Conservation (phyloP, 2,113 vertebrate species). For the Geococcyx californianus region DNA sequence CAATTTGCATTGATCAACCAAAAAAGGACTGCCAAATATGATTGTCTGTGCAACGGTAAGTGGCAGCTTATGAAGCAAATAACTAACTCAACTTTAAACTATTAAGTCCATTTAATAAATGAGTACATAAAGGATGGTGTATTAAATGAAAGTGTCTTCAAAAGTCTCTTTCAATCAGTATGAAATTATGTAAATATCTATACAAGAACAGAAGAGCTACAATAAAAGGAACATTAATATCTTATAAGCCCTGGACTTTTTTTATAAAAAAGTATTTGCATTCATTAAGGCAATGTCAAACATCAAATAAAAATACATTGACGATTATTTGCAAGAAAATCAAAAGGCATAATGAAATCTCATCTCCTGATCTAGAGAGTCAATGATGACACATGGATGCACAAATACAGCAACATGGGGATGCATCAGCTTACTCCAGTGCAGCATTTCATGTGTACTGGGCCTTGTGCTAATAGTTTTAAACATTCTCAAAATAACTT, state of each 20-base stretch:
- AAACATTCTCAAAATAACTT: not conserved
- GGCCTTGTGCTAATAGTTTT: not conserved
- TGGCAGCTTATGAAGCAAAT: slow-evolving; percentile 10
- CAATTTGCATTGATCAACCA: not conserved
- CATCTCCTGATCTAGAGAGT: not conserved
- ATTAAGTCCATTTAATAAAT: not conserved
- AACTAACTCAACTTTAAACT: not conserved
- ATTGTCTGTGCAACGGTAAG: not conserved
- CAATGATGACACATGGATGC: not conserved
- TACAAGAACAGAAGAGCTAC: not conserved
- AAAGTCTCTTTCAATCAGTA: not conserved
- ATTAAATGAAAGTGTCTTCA: not conserved
- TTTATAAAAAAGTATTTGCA: not conserved
- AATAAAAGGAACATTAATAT: not conserved
- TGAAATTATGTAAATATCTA: not conserved
- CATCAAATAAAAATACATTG: not conserved
- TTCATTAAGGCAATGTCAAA: not conserved
- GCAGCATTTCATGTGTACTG: not conserved
- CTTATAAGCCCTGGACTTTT: not conserved
- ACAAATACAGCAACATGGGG: not conserved
- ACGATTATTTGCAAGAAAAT: not conserved
- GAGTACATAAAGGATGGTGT: not conserved
- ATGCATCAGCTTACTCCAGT: rapidly evolving
- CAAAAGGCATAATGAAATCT: not conserved
- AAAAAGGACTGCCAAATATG: not conserved